Base-by-base conservation (phyloP, 2,797 vertebrate genomes). In the Acrocephalus scirpaceus region DNA sequence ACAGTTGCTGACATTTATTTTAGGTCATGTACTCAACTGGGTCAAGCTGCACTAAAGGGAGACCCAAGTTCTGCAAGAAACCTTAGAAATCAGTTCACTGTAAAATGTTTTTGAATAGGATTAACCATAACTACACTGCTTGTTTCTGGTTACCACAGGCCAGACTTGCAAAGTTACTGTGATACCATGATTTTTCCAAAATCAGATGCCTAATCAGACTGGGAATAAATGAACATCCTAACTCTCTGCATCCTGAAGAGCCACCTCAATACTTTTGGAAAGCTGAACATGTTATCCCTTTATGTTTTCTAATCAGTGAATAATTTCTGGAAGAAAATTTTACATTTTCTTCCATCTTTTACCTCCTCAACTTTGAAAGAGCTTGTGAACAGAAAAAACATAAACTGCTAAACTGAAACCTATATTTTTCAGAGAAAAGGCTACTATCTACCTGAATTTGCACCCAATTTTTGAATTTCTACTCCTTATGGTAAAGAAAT, bases 1-100 rank as follows among this genome's bases (percentile, higher is more conserved):
- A 92, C 3, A 5, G 86, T 47, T 81, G 73, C 74, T 84, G 88
- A 91, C 86, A 82, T 84, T 84, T 91, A 75, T 94, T 94, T 93
- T 79, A 91, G 93, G 76, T 86, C 88, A 93, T 36, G 67, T 11
- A 86, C 51, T 84, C 89, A 96, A 75, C 11, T 89, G 83, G 84
- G 72, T 96, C 89, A 94, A 81, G 32, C 50, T 81, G 40, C 65
- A 56, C 51, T 48, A 34, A 91, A 83, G 34, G 36, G 48, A 92
- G 86, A 73, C 40, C 22, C 9, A 40, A 57, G 73, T 64, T 88
- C 73, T 84, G n/a, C 48, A 72, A 66, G 54, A 54, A 84, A 58
- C 38, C 81, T 51, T 8, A 40, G 70, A 48, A 86, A 88, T 15
- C 50, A 45, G 58, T 29, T 81, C 10, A 26, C 32, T 76, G 78